Conservation (phyloP, 2,113 vertebrate species). For the Oriolus oriolus region DNA sequence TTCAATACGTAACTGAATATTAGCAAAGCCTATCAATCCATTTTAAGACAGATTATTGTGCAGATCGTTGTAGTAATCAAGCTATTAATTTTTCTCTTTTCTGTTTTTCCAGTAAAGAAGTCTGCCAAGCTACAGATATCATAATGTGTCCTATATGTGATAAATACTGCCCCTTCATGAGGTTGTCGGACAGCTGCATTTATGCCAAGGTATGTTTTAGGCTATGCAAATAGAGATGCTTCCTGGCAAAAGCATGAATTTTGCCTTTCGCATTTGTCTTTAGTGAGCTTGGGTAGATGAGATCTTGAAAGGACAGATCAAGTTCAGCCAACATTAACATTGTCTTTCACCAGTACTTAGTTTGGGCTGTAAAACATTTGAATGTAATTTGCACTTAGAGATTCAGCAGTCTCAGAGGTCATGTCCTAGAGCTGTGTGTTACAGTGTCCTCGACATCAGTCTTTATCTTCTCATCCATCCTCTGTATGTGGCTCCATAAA, state of each 20-base stretch:
- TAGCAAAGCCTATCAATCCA: background rate
- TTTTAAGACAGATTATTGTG: background rate
- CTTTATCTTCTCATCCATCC: background rate
- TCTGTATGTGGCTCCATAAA: background rate
- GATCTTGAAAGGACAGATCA: background rate
- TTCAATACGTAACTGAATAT: background rate
- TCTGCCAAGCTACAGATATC: constrained; percentile 90
- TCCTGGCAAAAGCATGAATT: background rate
- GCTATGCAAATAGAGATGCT: background rate
- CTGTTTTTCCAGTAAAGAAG: constrained; percentile 88
- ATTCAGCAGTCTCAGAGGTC: background rate
- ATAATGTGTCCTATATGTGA: constrained; percentile 98
- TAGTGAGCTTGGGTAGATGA: background rate
- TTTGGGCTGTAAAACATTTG: background rate
- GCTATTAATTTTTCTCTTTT: constrained; percentile 15
- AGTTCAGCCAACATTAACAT: background rate
- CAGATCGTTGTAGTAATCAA: background rate
- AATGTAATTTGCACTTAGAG: background rate
- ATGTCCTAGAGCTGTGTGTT: background rate
- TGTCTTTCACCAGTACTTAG: background rate
- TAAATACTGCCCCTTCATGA: constrained; percentile 95
- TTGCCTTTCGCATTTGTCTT: background rate
- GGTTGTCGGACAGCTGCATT: constrained; percentile 90
- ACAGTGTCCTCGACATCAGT: background rate
- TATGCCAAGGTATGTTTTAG: constrained; percentile 81